Percentiles rank a stretch among this genome's conserved stretches.
phyloP scores from a whole-genome alignment of 2,797 vertebrate species.

The Girardinus metallicus region DNA sequence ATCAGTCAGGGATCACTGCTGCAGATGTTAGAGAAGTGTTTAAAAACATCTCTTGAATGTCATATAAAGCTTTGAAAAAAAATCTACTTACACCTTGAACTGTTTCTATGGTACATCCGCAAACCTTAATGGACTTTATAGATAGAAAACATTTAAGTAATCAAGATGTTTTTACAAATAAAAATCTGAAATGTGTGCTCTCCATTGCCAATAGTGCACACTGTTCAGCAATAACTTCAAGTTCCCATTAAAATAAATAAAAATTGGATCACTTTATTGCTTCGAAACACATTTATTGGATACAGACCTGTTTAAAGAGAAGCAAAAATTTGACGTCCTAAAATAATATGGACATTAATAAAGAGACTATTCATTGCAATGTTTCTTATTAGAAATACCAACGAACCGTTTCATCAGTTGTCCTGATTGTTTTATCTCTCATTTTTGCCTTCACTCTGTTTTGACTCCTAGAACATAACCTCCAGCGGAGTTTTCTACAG shows the following conservation, averaged over 20 bases:
- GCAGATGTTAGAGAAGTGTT: too few species aligned
- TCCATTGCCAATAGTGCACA: too few species aligned
- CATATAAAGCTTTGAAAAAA: too few species aligned
- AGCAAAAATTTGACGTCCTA: neutral
- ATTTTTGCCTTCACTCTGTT: constrained; percentile 7
- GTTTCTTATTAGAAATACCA: neutral
- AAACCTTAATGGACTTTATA: neutral
- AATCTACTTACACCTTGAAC: neutral
- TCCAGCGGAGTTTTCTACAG: constrained; percentile 91
- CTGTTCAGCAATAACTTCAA: neutral
- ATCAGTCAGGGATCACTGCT: too few species aligned
- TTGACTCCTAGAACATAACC: constrained; percentile 81
- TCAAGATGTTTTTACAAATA: neutral
- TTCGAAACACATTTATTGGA: neutral
- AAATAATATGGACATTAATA: neutral
- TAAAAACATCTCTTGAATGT: too few species aligned
- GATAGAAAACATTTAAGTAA: neutral
- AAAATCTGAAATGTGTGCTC: neutral
- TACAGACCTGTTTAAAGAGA: neutral
- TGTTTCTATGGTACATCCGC: neutral
- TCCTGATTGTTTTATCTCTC: constrained; percentile 6
- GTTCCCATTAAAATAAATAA: neutral
- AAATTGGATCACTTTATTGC: neutral
- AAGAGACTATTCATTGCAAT: neutral
- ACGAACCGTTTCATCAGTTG: neutral